Evolutionary conservation across 2,888 invertebrate species (phyloP).

Genomic region (Phasia obesa): DNA sequence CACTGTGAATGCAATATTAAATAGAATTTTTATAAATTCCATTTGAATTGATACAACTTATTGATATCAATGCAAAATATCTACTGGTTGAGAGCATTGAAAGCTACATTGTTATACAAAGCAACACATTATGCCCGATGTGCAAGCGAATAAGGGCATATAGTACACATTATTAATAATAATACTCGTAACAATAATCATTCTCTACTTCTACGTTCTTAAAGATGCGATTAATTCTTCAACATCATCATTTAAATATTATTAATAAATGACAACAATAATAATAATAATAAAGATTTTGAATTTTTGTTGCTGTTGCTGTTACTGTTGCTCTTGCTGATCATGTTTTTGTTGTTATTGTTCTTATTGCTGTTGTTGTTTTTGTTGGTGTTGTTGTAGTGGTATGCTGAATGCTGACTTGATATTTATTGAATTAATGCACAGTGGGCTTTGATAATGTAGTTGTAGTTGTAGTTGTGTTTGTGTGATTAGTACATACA

Average conservation of each 20-base stretch:
- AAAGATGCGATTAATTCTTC: constrained; percentile 60
- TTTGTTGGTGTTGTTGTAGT: constrained; percentile 30
- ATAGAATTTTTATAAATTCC: constrained; percentile 68
- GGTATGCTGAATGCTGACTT: constrained; percentile 43
- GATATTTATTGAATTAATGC: constrained; percentile 58
- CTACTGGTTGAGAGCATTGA: constrained; percentile 68
- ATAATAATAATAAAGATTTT: constrained; percentile 41
- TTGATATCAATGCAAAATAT: constrained; percentile 68
- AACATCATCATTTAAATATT: constrained; percentile 48
- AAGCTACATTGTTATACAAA: constrained; percentile 68
- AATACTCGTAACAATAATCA: constrained; percentile 22
- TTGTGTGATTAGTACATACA: neutral
- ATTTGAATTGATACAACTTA: constrained; percentile 70
- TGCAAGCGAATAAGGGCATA: constrained; percentile 63
- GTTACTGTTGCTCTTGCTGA: constrained; percentile 9
- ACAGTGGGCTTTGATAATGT: constrained; percentile 41
- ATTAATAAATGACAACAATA: constrained; percentile 55
- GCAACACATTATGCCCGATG: constrained; percentile 66
- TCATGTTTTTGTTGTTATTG: constrained; percentile 4
- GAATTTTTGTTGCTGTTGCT: constrained; percentile 53
- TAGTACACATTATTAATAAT: constrained; percentile 51
- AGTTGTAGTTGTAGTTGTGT: neutral
- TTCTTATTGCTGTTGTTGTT: constrained; percentile 2
- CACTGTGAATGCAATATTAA: constrained; percentile 67
- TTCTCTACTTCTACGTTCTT: constrained; percentile 40